phyloP scores from a whole-genome alignment of 2,888 invertebrate species.

The Metellina segmentata region DNA sequence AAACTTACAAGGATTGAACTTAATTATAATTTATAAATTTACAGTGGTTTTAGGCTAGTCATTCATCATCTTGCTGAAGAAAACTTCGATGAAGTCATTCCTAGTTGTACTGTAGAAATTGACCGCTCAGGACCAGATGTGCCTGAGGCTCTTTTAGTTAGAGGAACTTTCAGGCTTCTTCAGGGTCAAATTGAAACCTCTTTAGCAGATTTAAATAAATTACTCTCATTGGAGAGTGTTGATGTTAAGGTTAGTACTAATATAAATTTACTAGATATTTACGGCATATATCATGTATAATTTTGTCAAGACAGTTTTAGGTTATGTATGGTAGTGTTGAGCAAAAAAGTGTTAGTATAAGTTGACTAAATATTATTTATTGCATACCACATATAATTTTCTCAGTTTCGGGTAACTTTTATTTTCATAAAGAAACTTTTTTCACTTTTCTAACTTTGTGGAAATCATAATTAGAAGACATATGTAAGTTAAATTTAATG shows the following conservation, averaged over 20 bases:
- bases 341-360: too few species aligned
- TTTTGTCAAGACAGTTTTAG: neutral
- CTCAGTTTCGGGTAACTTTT: too few species aligned
- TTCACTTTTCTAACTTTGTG: too few species aligned
- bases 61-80: constrained; percentile 86
- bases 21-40: constrained; percentile 54
- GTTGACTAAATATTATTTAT: too few species aligned
- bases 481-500: too few species aligned
- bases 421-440: too few species aligned
- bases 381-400: too few species aligned
- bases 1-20: neutral
- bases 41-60: constrained; percentile 87
- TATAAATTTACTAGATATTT: too few species aligned
- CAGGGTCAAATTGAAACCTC: constrained; percentile 83
- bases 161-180: constrained; percentile 91
- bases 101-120: constrained; percentile 90
- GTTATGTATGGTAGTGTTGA: neutral
- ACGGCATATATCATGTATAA: too few species aligned
- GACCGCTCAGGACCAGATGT: constrained; percentile 81
- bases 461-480: too few species aligned
- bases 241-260: constrained; percentile 82
- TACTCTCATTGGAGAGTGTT: constrained; percentile 85
- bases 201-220: constrained; percentile 85
- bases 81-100: constrained; percentile 89
- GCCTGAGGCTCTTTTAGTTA: constrained; percentile 86